phyloP scores from a whole-genome alignment of 2,888 invertebrate genomes.

The Unio pictorum region DNA sequence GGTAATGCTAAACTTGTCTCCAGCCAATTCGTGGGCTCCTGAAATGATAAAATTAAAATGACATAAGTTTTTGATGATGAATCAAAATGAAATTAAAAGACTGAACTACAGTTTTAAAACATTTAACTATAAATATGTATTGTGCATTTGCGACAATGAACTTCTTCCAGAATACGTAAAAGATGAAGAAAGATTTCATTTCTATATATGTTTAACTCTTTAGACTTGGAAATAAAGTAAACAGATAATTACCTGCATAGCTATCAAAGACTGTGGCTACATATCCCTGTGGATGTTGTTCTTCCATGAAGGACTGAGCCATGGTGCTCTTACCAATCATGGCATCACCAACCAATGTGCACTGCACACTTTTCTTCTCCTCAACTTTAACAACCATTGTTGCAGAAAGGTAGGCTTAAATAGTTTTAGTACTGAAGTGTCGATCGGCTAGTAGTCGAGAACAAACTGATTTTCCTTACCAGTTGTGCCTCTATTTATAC shows the following conservation, averaged over 20 bases:
- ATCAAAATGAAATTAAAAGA: too few species aligned
- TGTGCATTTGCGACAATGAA: too few species aligned
- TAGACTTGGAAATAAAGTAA: neutral
- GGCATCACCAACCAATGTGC: constrained; percentile 52
- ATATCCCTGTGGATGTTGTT: constrained; percentile 34
- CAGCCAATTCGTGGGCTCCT: constrained; percentile 50
- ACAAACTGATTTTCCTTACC: too few species aligned
- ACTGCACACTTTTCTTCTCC: constrained; percentile 40
- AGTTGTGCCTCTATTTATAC: too few species aligned
- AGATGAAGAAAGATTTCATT: constrained; percentile 24
- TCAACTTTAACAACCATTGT: constrained; percentile 32
- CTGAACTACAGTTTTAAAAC: too few species aligned
- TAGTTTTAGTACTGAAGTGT: too few species aligned
- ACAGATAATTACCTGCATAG: constrained; percentile 42
- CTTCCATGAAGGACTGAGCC: constrained; percentile 42
- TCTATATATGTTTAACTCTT: neutral
- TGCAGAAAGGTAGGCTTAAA: neutral
- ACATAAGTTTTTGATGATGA: constrained; percentile 1
- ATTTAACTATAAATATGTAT: too few species aligned
- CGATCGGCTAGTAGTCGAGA: too few species aligned
- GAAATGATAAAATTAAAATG: constrained; percentile 17
- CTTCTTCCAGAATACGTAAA: too few species aligned
- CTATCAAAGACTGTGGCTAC: constrained; percentile 53
- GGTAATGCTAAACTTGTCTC: constrained; percentile 51
- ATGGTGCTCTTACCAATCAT: constrained; percentile 60